A percentile compares a stretch with the other conserved stretches of the same genome.
Conservation (phyloP, 1,140 invertebrate genomes). For the Solenopsis invicta region DNA sequence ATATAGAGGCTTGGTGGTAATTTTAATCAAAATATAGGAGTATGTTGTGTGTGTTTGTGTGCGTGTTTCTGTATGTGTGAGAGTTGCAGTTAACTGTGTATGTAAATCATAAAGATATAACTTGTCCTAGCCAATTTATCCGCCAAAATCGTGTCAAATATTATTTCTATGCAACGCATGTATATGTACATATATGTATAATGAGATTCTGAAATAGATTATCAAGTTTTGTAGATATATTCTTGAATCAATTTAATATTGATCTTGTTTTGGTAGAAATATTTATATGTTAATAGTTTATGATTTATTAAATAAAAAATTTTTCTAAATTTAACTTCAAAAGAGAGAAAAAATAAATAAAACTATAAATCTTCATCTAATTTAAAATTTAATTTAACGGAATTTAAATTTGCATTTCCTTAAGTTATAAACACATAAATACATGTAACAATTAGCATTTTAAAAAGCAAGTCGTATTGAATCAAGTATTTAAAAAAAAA, state of each 20-base stretch:
- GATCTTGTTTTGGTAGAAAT: not conserved
- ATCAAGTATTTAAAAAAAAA: slow-evolving; percentile 53
- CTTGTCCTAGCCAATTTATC: slow-evolving; percentile 76
- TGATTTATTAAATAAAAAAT: slow-evolving; percentile 4
- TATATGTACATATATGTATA: slow-evolving; percentile 33
- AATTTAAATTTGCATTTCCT: not conserved
- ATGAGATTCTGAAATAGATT: slow-evolving; percentile 34
- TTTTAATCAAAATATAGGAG: slow-evolving; percentile 77
- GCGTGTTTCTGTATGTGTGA: slow-evolving; percentile 65
- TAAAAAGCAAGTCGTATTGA: not conserved
- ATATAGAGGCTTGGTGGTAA: slow-evolving; percentile 79
- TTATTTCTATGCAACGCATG: slow-evolving; percentile 82
- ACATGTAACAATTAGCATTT: not conserved
- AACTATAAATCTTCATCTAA: not conserved
- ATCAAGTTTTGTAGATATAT: slow-evolving; percentile 16
- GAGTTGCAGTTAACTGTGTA: slow-evolving; percentile 77
- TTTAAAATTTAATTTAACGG: slow-evolving; percentile 5
- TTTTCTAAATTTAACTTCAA: not conserved
- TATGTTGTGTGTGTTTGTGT: slow-evolving; percentile 66
- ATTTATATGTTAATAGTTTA: not conserved
- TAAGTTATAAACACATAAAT: not conserved
- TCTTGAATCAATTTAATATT: slow-evolving; percentile 9
- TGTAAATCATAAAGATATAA: slow-evolving; percentile 76
- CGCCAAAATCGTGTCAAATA: slow-evolving; percentile 83
- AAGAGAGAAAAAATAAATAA: not conserved